These are phyloP conservation scores for Epizoanthus stellaris DNA, from an alignment of 92 coral and sea anemone species.

Conservation along the genomic window DNA sequence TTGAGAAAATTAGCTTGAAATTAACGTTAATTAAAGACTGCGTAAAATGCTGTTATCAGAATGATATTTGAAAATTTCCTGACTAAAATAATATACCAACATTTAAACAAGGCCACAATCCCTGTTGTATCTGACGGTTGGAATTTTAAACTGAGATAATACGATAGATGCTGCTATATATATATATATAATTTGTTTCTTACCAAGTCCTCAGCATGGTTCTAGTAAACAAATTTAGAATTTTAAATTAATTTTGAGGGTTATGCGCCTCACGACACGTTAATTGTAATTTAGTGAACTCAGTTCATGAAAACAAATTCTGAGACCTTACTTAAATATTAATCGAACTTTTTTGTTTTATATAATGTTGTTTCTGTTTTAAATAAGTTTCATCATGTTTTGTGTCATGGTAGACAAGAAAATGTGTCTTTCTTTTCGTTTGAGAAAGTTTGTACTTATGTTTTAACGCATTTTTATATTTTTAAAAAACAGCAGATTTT, in stretches of 20 bases:
- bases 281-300: slow-evolving; percentile 41
- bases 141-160: slow-evolving; percentile 35
- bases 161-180: slow-evolving; percentile 39
- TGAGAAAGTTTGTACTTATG: background rate
- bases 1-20: slow-evolving; percentile 8
- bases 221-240: slow-evolving; percentile 12
- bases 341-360: background rate
- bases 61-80: background rate
- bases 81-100: background rate
- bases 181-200: slow-evolving; percentile 22
- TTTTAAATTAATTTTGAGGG: background rate
- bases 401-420: background rate
- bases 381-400: too few relatives aligned
- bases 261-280: background rate
- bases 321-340: background rate
- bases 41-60: background rate
- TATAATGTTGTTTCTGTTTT: too few relatives aligned
- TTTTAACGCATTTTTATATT: background rate
- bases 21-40: background rate
- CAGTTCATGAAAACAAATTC: slow-evolving; percentile 24
- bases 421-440: background rate
- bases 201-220: slow-evolving; percentile 6
- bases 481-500: background rate
- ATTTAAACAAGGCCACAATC: background rate
- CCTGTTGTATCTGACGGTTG: background rate